Evolutionary conservation across 2,888 invertebrate genomes (phyloP), one percentile per base, ranked within the genome.

Genomic region (Caenorhabditis auriculariae): DNA sequence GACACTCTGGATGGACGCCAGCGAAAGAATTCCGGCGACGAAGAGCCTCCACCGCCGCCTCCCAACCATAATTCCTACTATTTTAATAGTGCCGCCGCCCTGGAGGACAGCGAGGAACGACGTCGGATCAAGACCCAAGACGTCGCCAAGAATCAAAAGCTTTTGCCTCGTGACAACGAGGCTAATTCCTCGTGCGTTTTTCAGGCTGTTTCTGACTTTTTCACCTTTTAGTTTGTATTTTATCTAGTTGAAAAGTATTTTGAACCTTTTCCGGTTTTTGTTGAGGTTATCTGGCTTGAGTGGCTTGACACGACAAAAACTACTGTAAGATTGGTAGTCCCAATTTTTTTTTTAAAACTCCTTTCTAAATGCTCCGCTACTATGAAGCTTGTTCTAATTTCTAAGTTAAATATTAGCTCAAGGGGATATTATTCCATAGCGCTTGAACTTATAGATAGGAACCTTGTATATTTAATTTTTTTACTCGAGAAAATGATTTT

Each of bases 1-100:
- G 56, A 58, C 27, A 66, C 66, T 12, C 26, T 66, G 38, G 66
- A 66, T 17, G 60, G 58, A 7, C 49, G 54, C 35, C 57, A 60
- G 12, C 46, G 35, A n/a, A 32, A 9, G 35, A 12, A 9, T n/a
- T 32, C 21, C 1, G 54, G 41, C 3, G 42, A 42, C n/a, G 32
- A 37, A 24, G 29, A 47, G 23, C 32, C 60, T 7, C 43, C 60
- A 4, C 41, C 44, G 35, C 9, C 35, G 35, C n/a, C n/a, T 9
- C 35, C 35, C 35, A 60, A 54, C 28, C 45, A 44, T 37, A 52
- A 46, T 32, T 47, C 53, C 2, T 60, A 60, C 43, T 60, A 60
- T 44, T 60, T 54, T 28, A 44, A 54, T 2, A 60, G 51, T 41
- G 48, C 48, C 21, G 45, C 47, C 4, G 26, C 12, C 19, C 32